Base-by-base conservation (phyloP, 2,888 invertebrate genomes). In the Scrobipalpa costella region DNA sequence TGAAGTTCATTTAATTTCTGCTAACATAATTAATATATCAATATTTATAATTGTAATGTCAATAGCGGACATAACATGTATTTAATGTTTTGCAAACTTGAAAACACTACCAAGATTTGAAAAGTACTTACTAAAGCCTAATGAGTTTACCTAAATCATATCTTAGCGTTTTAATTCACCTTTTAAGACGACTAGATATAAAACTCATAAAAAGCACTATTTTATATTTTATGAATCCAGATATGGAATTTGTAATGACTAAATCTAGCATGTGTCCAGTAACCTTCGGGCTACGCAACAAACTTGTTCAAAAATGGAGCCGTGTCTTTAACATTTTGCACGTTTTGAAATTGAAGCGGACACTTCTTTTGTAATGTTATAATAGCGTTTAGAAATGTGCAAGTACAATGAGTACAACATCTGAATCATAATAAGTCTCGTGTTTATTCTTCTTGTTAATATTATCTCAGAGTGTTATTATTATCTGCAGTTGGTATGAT, bases 311-410 rank as follows among this genome's bases (percentile, higher is more conserved):
- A 77, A 80, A 75, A 74, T 71, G 70, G 75, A 63, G 44, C 66
- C 64, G 64, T 69, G 71, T 71, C 68, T 66, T 70, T 62, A 70
- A 64, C 68, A 69, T 73, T 75, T 76, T 66, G 71, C 73, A 70
- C 70, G 68, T 76, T 77, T 71, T 69, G 72, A 67, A 75, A 76
- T 63, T 61, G 62, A 52, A 52, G 13, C 58, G 59, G 63, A 69
- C 72, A 69, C 72, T 74, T 70, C 70, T 70, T 72, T 74, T 73
- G 71, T 73, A 72, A 74, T 67, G 66, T 8, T n/a, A 69, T 61
- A 68, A 50, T 44, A 61, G 50, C 64, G 63, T 70, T 69, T 68
- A 61, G 67, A 66, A 68, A 66, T 62, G 57, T 57, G 49, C 65
- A 65, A 57, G 64, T 67, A 57, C 44, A 52, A 52, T 21, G 9